Base-by-base conservation (phyloP, 2,888 invertebrate species). In the Eupithecia tripunctaria region DNA sequence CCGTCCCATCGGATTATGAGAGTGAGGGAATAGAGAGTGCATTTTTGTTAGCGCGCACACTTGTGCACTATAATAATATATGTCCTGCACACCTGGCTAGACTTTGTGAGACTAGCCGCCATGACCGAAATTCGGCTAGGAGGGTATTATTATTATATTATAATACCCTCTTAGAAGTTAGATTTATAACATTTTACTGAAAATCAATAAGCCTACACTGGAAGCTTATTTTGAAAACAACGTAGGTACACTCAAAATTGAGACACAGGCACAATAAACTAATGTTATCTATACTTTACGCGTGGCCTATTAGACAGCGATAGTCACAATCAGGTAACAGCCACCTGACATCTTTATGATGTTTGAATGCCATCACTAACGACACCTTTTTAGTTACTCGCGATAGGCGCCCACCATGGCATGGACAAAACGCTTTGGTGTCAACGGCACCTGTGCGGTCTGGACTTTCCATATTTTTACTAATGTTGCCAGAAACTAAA, bases 381-480 rank as follows among this genome's bases (percentile, higher is more conserved):
- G 94, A 94, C 94, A 94, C 94, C 94, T 93, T 94, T 93, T 94
- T 94, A 94, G 94, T 94, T 94, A 94, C 92, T 85, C 78, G 88
- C 84, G 94, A 94, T 94, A 94, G 86, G 81, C 82, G 86, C 84
- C 87, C 90, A 88, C 89, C 85, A 84, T 83, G 83, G 79, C 79
- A 83, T 80, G 81, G 80, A 93, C 91, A 92, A 92, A 91, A 91
- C 89, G 89, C 81, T 88, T 85, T 79, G 78, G 81, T 84, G 87
- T 86, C 86, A 86, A 83, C 84, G 85, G 84, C 85, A 86, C 82
- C 85, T 85, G 84, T 81, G 82, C 79, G 78, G 72, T 73, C 76
- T 67, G 63, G 68, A 70, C 72, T 79, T 67, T 68, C n/a, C 56
- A 75, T 18, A 8, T 21, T 21, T n/a, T 51, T 51, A 10, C 10